Evolutionary conservation across 2,797 vertebrate genomes (phyloP), one percentile per base, ranked within the genome.

Genomic region (Amphiprion clarkii): DNA sequence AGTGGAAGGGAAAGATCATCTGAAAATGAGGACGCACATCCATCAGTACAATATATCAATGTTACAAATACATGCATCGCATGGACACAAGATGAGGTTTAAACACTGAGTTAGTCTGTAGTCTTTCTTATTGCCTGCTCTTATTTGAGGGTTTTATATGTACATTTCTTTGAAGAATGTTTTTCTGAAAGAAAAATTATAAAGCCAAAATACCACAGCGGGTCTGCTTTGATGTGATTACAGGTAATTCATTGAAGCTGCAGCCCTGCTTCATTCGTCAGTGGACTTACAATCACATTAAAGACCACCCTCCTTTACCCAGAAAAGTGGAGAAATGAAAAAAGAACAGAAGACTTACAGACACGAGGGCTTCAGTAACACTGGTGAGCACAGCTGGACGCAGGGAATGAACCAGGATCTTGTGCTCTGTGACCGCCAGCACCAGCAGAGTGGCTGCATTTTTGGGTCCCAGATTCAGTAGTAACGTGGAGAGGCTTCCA

Each of bases 1-100:
- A 99, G 70, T 99, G 98, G 93, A 99, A 99, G 67, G 98, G 98
- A 88, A 99, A 99, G 67, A 99, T 99, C 97, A 99, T 98, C 98
- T 99, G 87, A 49, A 78, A 80, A 29, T 17, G 25, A 49, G 16
- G n/a, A 61, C 25, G 55, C 12, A 63, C 12, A n/a, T 46, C 9
- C 40, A 75, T 65, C 10, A 67, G 3, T 54, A 62, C 21, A 57
- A 46, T 40, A 2, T 14, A 63, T 25, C 6, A 49, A 40, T 46
- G n/a, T 42, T 17, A 64, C 29, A 3, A 6, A 71, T 31, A 46
- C 44, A 23, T 21, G 58, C 1, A 53, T 53, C n/a, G 56, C 17
- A 66, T 1, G 39, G 14, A 36, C 0, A 1, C 69, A 33, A 67
- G 11, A 56, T 31, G 11, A 8, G 8, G 21, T 40, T 53, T 31